Percentiles rank a stretch among this genome's conserved stretches.
phyloP scores from a whole-genome alignment of 1,140 invertebrate species.

The Mya arenaria region DNA sequence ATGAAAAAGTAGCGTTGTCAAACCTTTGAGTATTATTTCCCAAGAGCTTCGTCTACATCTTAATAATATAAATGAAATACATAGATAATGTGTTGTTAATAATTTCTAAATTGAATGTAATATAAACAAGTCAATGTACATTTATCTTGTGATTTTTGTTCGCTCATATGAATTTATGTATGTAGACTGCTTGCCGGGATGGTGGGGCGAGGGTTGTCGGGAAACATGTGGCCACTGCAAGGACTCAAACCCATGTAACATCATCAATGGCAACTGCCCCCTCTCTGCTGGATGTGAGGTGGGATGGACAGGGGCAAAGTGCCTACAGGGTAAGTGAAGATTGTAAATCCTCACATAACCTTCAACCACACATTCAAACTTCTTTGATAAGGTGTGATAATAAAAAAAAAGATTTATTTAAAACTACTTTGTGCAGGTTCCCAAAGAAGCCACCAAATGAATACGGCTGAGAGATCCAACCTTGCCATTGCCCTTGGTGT shows the following conservation, averaged over 20 bases:
- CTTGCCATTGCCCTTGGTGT: neutral
- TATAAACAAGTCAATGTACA: neutral
- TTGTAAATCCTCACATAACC: neutral
- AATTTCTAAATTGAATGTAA: neutral
- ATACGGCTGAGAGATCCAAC: neutral
- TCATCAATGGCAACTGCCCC: constrained; percentile 9
- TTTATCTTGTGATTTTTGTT: neutral
- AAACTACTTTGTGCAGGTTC: too few species aligned
- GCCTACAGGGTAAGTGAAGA: constrained; percentile 32
- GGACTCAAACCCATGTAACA: constrained; percentile 19
- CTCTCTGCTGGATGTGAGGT: constrained; percentile 15
- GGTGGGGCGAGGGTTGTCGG: constrained; percentile 38
- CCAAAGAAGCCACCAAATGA: too few species aligned
- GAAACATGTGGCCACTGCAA: constrained; percentile 25
- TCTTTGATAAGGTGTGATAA: too few species aligned
- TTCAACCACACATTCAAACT: neutral
- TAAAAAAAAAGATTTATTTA: too few species aligned
- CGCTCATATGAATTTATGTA: neutral
- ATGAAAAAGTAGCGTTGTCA: neutral
- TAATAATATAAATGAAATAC: neutral
- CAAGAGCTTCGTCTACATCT: neutral
- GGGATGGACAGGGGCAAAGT: constrained; percentile 30
- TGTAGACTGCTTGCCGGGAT: constrained; percentile 36
- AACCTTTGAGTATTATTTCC: neutral
- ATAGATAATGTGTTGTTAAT: neutral